These are phyloP conservation scores for Oreocharis arfaki DNA, from an alignment of 2,113 vertebrate species.

Conservation along the genomic window DNA sequence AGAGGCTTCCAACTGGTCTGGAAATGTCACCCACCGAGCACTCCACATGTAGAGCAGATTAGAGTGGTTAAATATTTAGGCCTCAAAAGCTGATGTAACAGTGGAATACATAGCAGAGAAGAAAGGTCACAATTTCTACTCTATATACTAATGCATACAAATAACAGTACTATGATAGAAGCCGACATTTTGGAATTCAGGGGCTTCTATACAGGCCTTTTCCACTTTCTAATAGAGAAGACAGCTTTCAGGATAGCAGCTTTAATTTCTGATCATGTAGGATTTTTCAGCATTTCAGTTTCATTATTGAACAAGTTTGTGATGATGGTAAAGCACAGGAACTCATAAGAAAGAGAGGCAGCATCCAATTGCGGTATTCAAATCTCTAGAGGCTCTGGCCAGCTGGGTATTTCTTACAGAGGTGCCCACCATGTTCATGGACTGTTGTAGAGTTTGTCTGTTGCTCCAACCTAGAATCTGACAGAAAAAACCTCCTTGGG, in stretches of 20 bases:
- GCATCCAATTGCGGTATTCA: neutral
- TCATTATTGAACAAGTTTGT: neutral
- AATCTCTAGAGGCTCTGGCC: neutral
- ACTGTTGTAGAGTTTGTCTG: neutral
- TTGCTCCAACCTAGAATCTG: neutral
- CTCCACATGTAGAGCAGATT: neutral
- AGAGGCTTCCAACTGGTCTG: neutral
- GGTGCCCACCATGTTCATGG: neutral
- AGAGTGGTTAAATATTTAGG: neutral
- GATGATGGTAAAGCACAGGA: neutral
- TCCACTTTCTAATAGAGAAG: neutral
- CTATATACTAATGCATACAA: accelerated
- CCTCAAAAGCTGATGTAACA: neutral
- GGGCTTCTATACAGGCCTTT: neutral
- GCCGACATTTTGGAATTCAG: neutral
- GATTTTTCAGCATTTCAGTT: neutral
- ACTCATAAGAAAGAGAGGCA: neutral
- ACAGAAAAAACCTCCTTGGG: neutral
- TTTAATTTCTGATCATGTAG: neutral
- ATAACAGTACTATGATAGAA: neutral
- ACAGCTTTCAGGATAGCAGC: neutral
- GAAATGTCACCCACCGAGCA: neutral
- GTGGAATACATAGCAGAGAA: neutral
- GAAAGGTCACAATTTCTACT: neutral
- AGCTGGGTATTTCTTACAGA: neutral